phyloP scores from a whole-genome alignment of 2,888 invertebrate genomes.

The Epiblema foenella region DNA sequence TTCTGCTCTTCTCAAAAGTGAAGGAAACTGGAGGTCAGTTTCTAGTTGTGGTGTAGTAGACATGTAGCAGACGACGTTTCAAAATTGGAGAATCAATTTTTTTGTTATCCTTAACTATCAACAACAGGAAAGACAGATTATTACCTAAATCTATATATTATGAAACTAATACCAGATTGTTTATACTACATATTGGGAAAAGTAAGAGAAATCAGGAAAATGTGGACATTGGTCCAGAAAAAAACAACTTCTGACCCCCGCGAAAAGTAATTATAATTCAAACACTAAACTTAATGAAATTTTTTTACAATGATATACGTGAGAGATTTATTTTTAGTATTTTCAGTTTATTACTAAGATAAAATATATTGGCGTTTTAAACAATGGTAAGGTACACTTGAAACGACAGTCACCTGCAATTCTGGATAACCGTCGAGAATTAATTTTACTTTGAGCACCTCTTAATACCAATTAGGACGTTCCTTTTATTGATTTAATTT shows the following conservation, averaged over 20 bases:
- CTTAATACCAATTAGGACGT: conserved; percentile 37
- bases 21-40: neutral
- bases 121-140: no score
- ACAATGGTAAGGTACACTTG: conserved; percentile 47
- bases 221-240: no score
- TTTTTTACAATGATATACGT: no score
- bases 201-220: no score
- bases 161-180: no score
- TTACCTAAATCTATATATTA: neutral
- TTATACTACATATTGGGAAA: no score
- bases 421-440: conserved; percentile 50
- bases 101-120: neutral
- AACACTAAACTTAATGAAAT: neutral
- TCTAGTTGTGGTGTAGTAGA: neutral
- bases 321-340: neutral
- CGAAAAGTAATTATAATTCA: no score
- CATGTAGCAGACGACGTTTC: neutral
- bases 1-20: neutral
- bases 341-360: neutral
- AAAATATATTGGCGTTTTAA: neutral
- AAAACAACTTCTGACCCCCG: no score
- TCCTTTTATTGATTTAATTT: conserved; percentile 38
- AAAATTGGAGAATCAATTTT: neutral
- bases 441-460: conserved; percentile 46
- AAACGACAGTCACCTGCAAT: conserved; percentile 50